phyloP scores from a whole-genome alignment of 2,113 vertebrate species.

The Ictidomys tridecemlineatus region DNA sequence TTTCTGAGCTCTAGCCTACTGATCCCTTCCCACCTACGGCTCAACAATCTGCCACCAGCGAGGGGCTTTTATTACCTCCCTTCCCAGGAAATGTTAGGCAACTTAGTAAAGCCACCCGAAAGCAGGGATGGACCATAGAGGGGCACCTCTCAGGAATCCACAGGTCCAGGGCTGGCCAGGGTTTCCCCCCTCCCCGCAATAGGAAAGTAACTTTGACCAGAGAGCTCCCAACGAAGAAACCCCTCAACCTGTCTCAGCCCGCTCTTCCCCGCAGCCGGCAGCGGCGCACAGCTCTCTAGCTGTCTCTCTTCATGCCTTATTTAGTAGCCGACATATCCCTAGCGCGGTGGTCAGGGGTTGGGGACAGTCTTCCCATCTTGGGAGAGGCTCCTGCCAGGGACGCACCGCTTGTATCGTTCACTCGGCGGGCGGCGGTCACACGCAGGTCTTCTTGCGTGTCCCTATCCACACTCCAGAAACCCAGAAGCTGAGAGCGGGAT shows the following conservation, averaged over 20 bases:
- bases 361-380: neutral
- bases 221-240: neutral
- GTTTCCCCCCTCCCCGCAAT: conserved; percentile 54
- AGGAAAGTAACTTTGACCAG: conserved; percentile 63
- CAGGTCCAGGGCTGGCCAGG: conserved; percentile 47
- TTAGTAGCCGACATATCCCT: neutral
- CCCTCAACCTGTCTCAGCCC: neutral
- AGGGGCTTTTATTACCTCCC: conserved; percentile 64
- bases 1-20: conserved; percentile 50
- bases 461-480: neutral
- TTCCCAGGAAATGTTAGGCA: conserved; percentile 70
- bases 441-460: neutral
- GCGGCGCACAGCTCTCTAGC: neutral
- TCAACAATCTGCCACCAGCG: conserved; percentile 64
- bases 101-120: conserved; percentile 54
- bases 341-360: neutral
- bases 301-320: neutral
- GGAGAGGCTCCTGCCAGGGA: neutral
- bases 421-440: neutral
- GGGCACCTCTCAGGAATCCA: conserved; percentile 44
- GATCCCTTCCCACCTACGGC: conserved; percentile 73
- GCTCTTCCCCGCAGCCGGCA: neutral
- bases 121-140: conserved; percentile 24
- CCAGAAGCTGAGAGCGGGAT: neutral
- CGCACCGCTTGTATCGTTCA: neutral